Conservation (phyloP, 1,140 invertebrate species). For the Orchesella cincta region DNA sequence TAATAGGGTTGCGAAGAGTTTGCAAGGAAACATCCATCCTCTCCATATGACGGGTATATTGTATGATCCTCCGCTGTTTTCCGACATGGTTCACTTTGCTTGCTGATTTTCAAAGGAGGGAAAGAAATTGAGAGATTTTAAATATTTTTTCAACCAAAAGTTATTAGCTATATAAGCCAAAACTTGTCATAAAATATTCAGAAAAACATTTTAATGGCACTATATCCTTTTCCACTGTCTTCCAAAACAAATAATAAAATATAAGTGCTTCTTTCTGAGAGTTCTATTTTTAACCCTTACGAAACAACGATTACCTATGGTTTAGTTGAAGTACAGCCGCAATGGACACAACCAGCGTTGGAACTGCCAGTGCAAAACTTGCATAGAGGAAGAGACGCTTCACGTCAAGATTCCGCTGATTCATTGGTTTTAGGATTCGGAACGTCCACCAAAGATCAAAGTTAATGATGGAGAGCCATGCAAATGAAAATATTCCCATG, state of each 20-base stretch:
- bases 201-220: too few species aligned
- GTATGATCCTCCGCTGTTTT: neutral
- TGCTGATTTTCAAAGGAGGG: neutral
- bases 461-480: constrained; percentile 43
- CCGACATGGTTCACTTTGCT: neutral
- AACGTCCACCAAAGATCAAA: constrained; percentile 46
- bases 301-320: too few species aligned
- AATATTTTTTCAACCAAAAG: too few species aligned
- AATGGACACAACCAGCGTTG: neutral
- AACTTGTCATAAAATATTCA: too few species aligned
- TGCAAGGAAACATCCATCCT: constrained; percentile 19
- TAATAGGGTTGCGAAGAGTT: constrained; percentile 37
- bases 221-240: too few species aligned
- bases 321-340: neutral
- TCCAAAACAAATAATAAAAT: too few species aligned
- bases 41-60: constrained; percentile 32
- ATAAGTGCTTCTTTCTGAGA: neutral
- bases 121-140: too few species aligned
- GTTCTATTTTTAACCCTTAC: neutral
- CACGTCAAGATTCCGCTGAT: constrained; percentile 26
- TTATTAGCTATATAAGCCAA: too few species aligned
- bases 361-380: neutral
- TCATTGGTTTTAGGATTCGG: constrained; percentile 36
- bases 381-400: constrained; percentile 29
- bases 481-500: constrained; percentile 31